phyloP scores from a whole-genome alignment of 2,888 invertebrate genomes.

The Crioceris asparagi region DNA sequence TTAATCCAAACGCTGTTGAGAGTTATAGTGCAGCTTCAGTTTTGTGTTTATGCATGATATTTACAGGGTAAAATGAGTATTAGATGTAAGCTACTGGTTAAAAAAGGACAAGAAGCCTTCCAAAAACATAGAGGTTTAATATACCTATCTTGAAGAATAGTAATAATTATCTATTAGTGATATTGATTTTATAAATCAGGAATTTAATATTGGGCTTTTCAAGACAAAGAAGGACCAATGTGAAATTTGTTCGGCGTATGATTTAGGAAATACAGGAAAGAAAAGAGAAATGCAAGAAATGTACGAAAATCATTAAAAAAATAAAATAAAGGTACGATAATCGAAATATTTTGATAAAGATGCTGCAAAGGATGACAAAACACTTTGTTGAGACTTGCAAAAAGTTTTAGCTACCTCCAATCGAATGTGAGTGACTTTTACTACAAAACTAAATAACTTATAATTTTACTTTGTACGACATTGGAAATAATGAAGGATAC shows the following conservation, averaged over 20 bases:
- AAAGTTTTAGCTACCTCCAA: background rate
- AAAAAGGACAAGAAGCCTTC: no score
- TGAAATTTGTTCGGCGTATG: background rate
- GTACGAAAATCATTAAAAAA: background rate
- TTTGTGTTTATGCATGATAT: no score
- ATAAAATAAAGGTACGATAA: background rate
- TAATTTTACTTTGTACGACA: background rate
- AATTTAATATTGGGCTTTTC: background rate
- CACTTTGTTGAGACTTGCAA: background rate
- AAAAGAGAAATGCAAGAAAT: background rate
- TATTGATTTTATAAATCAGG: background rate
- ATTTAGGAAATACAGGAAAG: background rate
- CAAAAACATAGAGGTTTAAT: no score
- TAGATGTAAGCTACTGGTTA: no score
- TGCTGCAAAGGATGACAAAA: background rate
- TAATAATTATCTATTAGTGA: no score
- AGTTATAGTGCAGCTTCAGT: no score
- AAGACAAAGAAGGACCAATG: background rate
- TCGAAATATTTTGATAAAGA: background rate
- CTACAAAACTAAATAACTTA: no score
- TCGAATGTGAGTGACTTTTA: background rate
- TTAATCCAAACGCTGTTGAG: no score
- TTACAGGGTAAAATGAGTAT: no score
- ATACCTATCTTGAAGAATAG: no score
- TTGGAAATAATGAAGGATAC: background rate